Evolutionary conservation across 2,888 invertebrate species (phyloP), one percentile per base, ranked within the genome.

Genomic region (Cephus pulcher): DNA sequence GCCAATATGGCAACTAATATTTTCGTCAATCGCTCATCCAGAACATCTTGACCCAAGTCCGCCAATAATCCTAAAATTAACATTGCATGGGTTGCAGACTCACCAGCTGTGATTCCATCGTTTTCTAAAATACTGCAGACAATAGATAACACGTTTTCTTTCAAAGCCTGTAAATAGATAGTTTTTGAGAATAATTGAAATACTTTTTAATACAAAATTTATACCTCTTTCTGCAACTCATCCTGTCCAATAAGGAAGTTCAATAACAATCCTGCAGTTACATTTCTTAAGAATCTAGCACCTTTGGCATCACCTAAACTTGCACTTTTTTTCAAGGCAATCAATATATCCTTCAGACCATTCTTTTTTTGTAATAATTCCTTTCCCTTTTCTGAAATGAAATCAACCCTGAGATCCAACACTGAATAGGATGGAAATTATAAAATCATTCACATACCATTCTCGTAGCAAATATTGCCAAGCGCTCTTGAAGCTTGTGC

Each of bases 391-490:
- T 88, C 92, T 92, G 76, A 69, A 82, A 85, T 15, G 3, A 37
- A 79, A 32, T 32, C n/a, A n/a, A 76, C 33, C 30, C 12, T n/a
- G 40, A 40, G 68, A 30, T n/a, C 15, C 69, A 73, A 40, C 12
- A 73, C 12, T 37, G 23, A 74, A n/a, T 12, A 37, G 6, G 9
- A 23, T 56, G 1, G 9, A 56, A 56, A 56, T 56, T 23, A 56
- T 23, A 56, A 9, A 23, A 56, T 56, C 23, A 23, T 23, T 56
- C 56, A 23, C 23, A 95, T 93, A 92, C 97, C 96, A 92, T 97
- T 97, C 89, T 97, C 96, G 90, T 96, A 98, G 90, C 97, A 97
- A 88, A 98, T 95, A 91, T 98, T 98, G 69, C 97, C 98, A 34
- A 98, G 92, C 4, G 97, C 96, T 86, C 98, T 93, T 84, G 96